Conservation (phyloP, 2,888 invertebrate genomes). For the Luperina nickerlii region DNA sequence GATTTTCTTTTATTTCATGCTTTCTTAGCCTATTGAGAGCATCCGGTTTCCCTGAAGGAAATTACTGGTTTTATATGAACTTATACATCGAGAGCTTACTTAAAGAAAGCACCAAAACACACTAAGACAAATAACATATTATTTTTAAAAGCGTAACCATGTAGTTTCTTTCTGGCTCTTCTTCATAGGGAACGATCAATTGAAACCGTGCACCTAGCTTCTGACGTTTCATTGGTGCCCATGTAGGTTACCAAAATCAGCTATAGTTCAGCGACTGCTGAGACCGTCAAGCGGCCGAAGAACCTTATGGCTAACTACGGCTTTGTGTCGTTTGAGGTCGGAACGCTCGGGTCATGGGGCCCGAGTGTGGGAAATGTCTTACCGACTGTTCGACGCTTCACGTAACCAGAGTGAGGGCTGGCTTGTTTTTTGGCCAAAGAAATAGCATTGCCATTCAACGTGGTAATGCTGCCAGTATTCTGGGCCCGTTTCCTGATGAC, state of each 20-base stretch:
- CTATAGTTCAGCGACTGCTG: background rate
- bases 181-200: background rate
- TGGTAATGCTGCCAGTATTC: background rate
- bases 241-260: background rate
- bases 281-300: background rate
- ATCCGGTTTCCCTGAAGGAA: background rate
- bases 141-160: background rate
- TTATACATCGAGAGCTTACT: background rate
- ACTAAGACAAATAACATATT: background rate
- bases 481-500: background rate
- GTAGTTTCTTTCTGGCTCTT: background rate
- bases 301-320: background rate
- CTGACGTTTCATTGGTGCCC: background rate
- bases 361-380: background rate
- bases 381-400: background rate
- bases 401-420: background rate
- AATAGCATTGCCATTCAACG: background rate
- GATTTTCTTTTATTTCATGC: constrained; percentile 39
- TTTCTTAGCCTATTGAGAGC: background rate
- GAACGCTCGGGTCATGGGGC: background rate
- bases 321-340: background rate
- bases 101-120: background rate
- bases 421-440: background rate
- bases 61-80: constrained; percentile 5
- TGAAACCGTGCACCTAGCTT: background rate